phyloP scores from a whole-genome alignment of 2,113 vertebrate species.

The Anguilla rostrata region DNA sequence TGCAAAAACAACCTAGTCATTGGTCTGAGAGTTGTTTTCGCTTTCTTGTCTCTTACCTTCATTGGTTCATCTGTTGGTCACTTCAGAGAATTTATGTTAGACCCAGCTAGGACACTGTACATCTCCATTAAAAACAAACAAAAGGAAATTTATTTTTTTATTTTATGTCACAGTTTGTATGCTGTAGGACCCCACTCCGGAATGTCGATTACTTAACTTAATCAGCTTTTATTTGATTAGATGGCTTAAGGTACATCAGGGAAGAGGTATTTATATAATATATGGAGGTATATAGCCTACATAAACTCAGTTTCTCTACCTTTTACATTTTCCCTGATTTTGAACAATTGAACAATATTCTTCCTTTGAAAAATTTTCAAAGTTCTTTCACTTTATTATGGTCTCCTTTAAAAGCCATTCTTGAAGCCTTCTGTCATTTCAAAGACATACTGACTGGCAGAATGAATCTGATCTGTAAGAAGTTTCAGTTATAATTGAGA shows the following conservation, averaged over 20 bases:
- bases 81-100: slow-evolving; percentile 31
- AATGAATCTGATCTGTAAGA: background rate
- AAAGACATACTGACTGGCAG: background rate
- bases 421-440: background rate
- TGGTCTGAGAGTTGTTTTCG: slow-evolving; percentile 41
- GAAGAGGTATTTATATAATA: background rate
- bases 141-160: background rate
- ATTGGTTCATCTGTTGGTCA: slow-evolving; percentile 42
- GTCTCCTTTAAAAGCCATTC: background rate
- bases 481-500: background rate
- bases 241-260: background rate
- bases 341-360: background rate
- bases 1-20: slow-evolving; percentile 33
- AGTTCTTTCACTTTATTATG: background rate
- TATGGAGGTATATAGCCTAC: too few species aligned
- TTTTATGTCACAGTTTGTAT: background rate
- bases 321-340: background rate
- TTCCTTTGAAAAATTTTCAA: too few species aligned
- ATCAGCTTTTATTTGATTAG: background rate
- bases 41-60: slow-evolving; percentile 17
- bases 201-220: background rate
- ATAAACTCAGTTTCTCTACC: background rate
- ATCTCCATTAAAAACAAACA: background rate
- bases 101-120: background rate
- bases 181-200: background rate